Evolutionary conservation across 2,113 vertebrate species (phyloP), one percentile per base, ranked within the genome.

Genomic region (Mesoclemmys tuberculata): DNA sequence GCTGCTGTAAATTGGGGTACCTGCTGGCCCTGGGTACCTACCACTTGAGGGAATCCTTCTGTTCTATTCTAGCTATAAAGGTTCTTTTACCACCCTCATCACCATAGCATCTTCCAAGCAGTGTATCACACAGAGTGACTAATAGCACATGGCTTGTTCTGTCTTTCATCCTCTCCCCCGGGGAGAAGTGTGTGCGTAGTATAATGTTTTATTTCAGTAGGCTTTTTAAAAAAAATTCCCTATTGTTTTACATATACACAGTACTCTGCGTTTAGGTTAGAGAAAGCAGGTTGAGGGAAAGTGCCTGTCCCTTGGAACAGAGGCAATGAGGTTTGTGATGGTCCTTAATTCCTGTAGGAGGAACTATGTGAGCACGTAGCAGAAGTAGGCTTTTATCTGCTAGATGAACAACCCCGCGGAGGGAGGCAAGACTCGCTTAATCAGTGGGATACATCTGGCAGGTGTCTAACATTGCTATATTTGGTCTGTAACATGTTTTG

Each of bases 221-320:
- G 13, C 3, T 82, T 35, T 26, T 52, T 75, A 27, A n/a, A 93
- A 54, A 35, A 78, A 0, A 0, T 56, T 14, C 6, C 31, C 26
- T 16, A 10, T 68, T 68, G 61, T 68, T n/a, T n/a, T n/a, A n/a
- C 19, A 26, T 44, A 22, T 44, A 12, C 2, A 26, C 38, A 75
- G 44, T 74, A 38, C 48, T 92, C 44, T 58, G 22, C 31, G 16
- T 1, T 80, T 51, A 35, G 1, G 51, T 26, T 24, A 26, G 10
- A 75, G 38, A 75, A 75, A 22, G 38, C 38, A 26, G 71, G 38
- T 13, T 44, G 41, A 75, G 41, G 71, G 38, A 44, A 21, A n/a
- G 19, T n/a, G 18, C 35, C 61, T n/a, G 18, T 16, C 18, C 12
- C 3, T 44, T 13, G 22, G 71, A 41, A 22, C 71, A 44, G 41